These are phyloP conservation scores for Spodoptera exigua DNA, from an alignment of 2,888 invertebrate genomes.

Conservation along the genomic window DNA sequence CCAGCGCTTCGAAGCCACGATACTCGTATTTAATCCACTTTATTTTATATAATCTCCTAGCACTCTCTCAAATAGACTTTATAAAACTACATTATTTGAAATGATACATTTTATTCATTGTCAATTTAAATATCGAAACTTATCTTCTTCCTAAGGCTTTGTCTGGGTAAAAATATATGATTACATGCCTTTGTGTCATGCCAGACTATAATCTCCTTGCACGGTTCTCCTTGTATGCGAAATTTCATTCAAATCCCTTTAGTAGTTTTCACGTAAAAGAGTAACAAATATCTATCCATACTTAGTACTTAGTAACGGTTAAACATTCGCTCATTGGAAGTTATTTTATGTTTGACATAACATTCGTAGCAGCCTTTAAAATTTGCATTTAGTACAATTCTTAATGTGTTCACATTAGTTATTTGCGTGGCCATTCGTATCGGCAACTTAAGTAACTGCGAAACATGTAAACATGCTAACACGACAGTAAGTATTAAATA, in stretches of 20 bases:
- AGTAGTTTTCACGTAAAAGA: too few species aligned
- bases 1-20: neutral
- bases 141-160: too few species aligned
- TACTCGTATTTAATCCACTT: neutral
- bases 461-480: slow-evolving; percentile 18
- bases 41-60: slow-evolving; percentile 1
- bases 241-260: too few species aligned
- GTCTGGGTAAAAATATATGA: too few species aligned
- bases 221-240: too few species aligned
- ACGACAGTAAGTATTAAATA: slow-evolving; percentile 3
- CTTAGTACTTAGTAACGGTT: too few species aligned
- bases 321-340: slow-evolving; percentile 17
- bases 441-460: slow-evolving; percentile 13
- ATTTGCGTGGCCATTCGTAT: slow-evolving; percentile 3
- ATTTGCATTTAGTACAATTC: slow-evolving; percentile 4
- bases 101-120: too few species aligned
- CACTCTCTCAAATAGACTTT: too few species aligned
- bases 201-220: too few species aligned
- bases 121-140: neutral
- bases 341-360: neutral
- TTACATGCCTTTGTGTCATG: too few species aligned
- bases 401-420: slow-evolving; percentile 9
- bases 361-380: neutral
- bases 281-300: too few species aligned
- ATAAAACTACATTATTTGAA: too few species aligned